Evolutionary conservation across 2,797 vertebrate genomes (phyloP), one percentile per base, ranked within the genome.

Genomic region (Octomys mimax): DNA sequence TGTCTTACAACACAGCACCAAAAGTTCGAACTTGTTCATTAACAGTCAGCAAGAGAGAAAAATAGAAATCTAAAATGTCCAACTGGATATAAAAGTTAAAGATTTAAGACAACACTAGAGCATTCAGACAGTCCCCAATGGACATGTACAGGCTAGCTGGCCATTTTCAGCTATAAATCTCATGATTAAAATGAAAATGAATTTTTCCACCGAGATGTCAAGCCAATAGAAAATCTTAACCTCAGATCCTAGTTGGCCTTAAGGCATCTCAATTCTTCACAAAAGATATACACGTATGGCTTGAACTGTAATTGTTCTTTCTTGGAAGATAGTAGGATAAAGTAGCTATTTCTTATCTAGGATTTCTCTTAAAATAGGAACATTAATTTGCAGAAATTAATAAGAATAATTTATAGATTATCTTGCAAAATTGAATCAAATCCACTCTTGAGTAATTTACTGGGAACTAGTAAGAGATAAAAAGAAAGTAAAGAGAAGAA

Each of bases 171-270:
- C 52, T 89, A 81, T 70, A 96, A 94, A 93, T 96, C 81, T 91
- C 59, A 93, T 66, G 42, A 94, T 94, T 97, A 92, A 84, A 61
- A 96, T 62, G 66, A 90, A 96, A 96, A 95, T 89, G 95, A 89
- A 79, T 87, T 22, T 75, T 96, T 92, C 73, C 82, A 83, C 57
- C 87, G 86, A 94, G 71, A 75, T 57, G 18, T 39, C 66, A 75
- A 87, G 57, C 4, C 28, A 82, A 87, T 90, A 95, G 36, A 82
- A 92, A 95, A 82, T 52, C 87, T 92, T 96, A 93, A 87, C 68
- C 68, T 79, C 28, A 77, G 39, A 18, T 93, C 36, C 78, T 77
- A 84, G 22, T 52, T 88, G 31, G 61, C 19, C 26, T 94, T 90
- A 87, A 86, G 66, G 24, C 49, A 84, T 93, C 49, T 92, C 64